Conservation (phyloP, 30 jellyfish, hydroid and myxozoan genomes). For the Aurelia coerulea region DNA sequence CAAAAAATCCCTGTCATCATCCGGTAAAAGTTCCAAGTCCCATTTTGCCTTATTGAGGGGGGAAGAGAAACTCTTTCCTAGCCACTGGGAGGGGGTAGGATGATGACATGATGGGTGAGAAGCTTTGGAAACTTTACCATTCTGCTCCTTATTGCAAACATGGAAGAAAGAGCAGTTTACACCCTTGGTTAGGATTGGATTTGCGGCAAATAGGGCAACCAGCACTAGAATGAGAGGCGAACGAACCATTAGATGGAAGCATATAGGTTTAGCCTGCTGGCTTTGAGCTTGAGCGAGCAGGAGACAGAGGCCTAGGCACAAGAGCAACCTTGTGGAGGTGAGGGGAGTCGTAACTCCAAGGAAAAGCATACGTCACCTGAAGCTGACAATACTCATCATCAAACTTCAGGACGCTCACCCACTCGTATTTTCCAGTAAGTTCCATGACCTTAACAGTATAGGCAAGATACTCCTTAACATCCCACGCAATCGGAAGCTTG, state of each 20-base stretch:
- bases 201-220: not conserved
- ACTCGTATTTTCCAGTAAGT: not conserved
- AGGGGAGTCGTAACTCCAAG: too few species aligned
- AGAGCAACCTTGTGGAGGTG: too few species aligned
- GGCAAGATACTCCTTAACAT: constrained; percentile 9
- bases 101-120: not conserved
- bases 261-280: too few species aligned
- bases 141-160: not conserved
- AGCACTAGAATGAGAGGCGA: not conserved
- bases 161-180: not conserved
- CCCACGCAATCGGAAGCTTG: not conserved
- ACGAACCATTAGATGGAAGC: not conserved
- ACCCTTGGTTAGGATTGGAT: too few species aligned
- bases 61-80: not conserved
- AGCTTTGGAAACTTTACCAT: not conserved
- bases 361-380: too few species aligned
- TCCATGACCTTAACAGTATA: constrained; percentile 13
- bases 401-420: not conserved
- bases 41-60: not conserved
- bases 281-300: not conserved
- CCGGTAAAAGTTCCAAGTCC: not conserved
- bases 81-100: not conserved
- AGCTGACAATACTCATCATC: too few species aligned
- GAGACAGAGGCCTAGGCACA: not conserved
- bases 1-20: constrained; percentile 5